Evolutionary conservation across 1,140 invertebrate genomes (phyloP).

Genomic region (Calephelis virginiensis): DNA sequence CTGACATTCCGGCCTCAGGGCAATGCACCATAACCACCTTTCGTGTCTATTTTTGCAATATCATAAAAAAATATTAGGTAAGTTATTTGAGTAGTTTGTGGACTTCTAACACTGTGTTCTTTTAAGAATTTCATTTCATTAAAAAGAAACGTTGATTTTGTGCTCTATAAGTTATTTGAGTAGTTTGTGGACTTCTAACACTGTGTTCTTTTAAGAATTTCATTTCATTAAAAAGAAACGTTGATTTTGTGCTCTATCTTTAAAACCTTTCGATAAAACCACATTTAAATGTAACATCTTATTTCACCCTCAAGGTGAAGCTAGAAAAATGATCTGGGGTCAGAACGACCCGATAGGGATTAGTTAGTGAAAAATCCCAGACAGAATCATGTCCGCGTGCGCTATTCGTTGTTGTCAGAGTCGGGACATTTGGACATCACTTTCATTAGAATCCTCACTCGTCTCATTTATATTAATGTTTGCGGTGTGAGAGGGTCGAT

Average conservation of each 20-base stretch:
- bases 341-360: slow-evolving; percentile 20
- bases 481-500: slow-evolving; percentile 18
- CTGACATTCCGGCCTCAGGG: too few relatives aligned
- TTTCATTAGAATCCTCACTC: slow-evolving; percentile 35
- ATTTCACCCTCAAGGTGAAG: slow-evolving; percentile 14
- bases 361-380: slow-evolving; percentile 27
- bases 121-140: too few relatives aligned
- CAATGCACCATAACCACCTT: too few relatives aligned
- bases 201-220: too few relatives aligned
- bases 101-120: too few relatives aligned
- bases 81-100: too few relatives aligned
- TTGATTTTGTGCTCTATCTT: neutral
- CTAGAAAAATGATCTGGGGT: slow-evolving; percentile 16
- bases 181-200: too few relatives aligned
- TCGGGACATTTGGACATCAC: slow-evolving; percentile 34
- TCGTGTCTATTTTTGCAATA: too few relatives aligned
- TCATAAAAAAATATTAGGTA: too few relatives aligned
- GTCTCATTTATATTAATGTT: slow-evolving; percentile 37
- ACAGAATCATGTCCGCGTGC: slow-evolving; percentile 7
- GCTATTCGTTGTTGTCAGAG: slow-evolving; percentile 34
- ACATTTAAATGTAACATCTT: slow-evolving; percentile 9
- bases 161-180: too few relatives aligned
- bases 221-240: neutral
- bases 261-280: neutral
- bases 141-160: neutral